A percentile compares a stretch with the other conserved stretches of the same genome.
Conservation (phyloP, 2,797 vertebrate species). For the Sarcoramphus papa region DNA sequence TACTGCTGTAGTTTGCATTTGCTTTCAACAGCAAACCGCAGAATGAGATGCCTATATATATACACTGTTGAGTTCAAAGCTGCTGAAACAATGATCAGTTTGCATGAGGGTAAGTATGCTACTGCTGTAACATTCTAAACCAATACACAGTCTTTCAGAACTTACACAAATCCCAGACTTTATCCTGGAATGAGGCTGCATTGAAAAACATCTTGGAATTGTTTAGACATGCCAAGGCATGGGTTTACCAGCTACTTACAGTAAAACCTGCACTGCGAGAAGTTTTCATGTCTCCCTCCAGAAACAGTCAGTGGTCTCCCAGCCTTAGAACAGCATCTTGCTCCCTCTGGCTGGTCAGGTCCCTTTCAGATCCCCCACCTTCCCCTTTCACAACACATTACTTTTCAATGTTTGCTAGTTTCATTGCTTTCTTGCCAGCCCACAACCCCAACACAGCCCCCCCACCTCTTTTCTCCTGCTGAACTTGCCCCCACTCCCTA, state of each 20-base stretch:
- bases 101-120: neutral
- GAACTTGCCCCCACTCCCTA: fast-evolving
- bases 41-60: neutral
- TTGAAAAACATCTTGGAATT: neutral
- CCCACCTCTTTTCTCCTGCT: neutral
- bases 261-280: neutral
- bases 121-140: neutral
- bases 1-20: neutral
- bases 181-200: neutral
- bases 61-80: neutral
- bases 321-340: neutral
- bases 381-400: neutral
- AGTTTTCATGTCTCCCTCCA: neutral
- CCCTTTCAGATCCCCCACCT: neutral
- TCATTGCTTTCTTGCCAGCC: neutral
- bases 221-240: neutral
- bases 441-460: neutral
- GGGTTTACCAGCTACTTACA: neutral
- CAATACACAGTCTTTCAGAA: neutral
- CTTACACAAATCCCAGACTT: neutral
- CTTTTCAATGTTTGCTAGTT: neutral
- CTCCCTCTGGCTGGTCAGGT: neutral
- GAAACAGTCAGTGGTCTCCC: fast-evolving
- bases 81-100: neutral
- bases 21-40: neutral